Evolutionary conservation across 1,140 invertebrate genomes (phyloP).

Genomic region (Drosophila gunungcola): DNA sequence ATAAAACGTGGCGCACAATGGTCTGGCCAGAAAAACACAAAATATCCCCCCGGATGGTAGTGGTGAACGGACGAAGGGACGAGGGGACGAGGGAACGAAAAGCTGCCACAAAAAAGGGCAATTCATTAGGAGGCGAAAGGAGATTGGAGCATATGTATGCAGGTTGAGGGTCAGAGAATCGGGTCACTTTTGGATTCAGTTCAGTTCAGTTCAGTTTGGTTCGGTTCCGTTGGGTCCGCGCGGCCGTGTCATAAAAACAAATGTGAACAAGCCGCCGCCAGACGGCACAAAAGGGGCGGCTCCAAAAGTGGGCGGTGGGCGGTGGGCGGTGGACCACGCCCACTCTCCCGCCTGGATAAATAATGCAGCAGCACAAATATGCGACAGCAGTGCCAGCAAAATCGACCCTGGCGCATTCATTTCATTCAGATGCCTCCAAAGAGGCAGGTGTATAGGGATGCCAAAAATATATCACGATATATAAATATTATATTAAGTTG

Average conservation of each 20-base stretch:
- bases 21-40: neutral
- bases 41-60: too few species aligned
- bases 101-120: slow-evolving; percentile 47
- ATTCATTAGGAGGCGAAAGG: slow-evolving; percentile 65
- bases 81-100: neutral
- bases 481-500: neutral
- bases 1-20: slow-evolving; percentile 67
- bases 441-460: slow-evolving; percentile 1
- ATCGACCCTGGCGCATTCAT: slow-evolving; percentile 49
- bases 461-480: neutral
- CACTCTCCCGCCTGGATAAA: slow-evolving; percentile 50
- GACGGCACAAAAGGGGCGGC: slow-evolving; percentile 28
- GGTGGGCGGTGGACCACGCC: neutral
- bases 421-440: slow-evolving; percentile 26
- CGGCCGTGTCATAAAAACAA: slow-evolving; percentile 72
- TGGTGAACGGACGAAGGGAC: neutral
- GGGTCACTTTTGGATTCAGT: neutral
- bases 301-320: neutral
- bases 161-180: slow-evolving; percentile 27
- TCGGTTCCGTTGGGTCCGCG: slow-evolving; percentile 1
- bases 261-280: slow-evolving; percentile 51
- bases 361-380: slow-evolving; percentile 74
- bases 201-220: neutral
- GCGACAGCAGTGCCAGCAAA: slow-evolving; percentile 43
- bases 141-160: slow-evolving; percentile 22